These are phyloP conservation scores for Rhinophrynus dorsalis DNA, from an alignment of 2,797 vertebrate species.

Conservation along the genomic window DNA sequence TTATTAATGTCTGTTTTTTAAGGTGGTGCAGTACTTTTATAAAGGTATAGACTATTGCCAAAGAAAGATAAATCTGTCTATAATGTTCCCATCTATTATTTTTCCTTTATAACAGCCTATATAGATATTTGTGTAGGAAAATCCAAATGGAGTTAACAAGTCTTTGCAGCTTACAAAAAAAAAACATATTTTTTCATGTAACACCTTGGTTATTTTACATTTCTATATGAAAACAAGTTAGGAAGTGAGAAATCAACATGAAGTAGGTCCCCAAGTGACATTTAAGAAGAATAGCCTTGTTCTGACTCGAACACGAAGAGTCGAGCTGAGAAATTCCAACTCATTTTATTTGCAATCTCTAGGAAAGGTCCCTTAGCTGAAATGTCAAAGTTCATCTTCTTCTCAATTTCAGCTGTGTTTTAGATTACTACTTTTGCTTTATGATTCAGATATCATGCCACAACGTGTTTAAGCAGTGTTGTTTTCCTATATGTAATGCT, in stretches of 20 bases:
- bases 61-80: too few relatives aligned
- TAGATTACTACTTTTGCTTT: conserved; percentile 63
- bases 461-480: conserved; percentile 10
- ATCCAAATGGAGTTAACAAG: conserved; percentile 3
- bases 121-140: too few relatives aligned
- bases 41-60: too few relatives aligned
- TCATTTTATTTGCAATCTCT: conserved; percentile 58
- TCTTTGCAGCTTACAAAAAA: conserved; percentile 3
- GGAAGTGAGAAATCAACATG: conserved; percentile 49
- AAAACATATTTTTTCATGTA: conserved; percentile 8
- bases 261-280: conserved; percentile 54
- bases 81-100: too few relatives aligned
- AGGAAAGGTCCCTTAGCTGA: conserved; percentile 67
- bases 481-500: background rate
- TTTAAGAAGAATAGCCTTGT: conserved; percentile 62
- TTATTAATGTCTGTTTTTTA: too few relatives aligned
- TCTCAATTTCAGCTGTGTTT: conserved; percentile 63
- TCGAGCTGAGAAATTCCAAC: conserved; percentile 56
- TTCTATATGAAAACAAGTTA: conserved; percentile 59
- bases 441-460: background rate
- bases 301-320: conserved; percentile 55
- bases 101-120: too few relatives aligned
- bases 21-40: too few relatives aligned
- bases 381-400: conserved; percentile 71
- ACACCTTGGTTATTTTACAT: conserved; percentile 39